phyloP scores from a whole-genome alignment of 2,888 invertebrate species.

The Caenorhabditis uteleia region DNA sequence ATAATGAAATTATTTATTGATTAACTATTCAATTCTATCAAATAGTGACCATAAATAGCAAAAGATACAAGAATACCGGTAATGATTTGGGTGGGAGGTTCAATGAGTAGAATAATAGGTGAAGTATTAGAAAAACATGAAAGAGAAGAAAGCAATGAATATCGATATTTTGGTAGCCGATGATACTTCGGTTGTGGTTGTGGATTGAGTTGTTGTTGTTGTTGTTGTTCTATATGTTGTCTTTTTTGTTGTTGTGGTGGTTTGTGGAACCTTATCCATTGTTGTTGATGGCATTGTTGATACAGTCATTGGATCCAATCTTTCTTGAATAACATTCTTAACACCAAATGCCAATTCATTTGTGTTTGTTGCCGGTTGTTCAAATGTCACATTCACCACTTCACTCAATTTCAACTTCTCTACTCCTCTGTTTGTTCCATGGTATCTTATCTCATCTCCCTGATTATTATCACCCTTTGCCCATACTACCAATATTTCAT shows the following conservation, averaged over 20 bases:
- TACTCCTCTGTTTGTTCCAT: constrained; percentile 26
- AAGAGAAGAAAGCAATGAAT: too few relatives aligned
- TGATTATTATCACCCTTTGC: constrained; percentile 60
- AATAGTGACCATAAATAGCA: too few relatives aligned
- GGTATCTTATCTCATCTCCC: constrained; percentile 20
- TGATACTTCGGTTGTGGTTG: neutral
- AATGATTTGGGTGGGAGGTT: too few relatives aligned
- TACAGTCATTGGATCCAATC: constrained; percentile 25
- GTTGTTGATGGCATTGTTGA: constrained; percentile 8
- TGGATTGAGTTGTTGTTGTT: neutral
- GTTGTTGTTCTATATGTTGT: neutral
- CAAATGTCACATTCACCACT: constrained; percentile 35
- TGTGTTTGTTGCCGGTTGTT: constrained; percentile 2
- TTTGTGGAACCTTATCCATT: too few relatives aligned
- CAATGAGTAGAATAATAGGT: too few relatives aligned
- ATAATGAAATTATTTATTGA: too few relatives aligned
- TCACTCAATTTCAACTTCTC: constrained; percentile 21
- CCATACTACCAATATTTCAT: constrained; percentile 55
- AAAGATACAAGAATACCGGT: too few relatives aligned
- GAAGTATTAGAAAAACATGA: too few relatives aligned
- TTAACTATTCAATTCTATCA: too few relatives aligned
- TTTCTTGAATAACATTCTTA: constrained; percentile 30
- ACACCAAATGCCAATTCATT: constrained; percentile 38
- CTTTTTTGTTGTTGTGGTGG: neutral
- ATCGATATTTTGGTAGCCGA: too few relatives aligned